phyloP scores from a whole-genome alignment of 2,797 vertebrate species.

The Pangasius sanitwongsei region DNA sequence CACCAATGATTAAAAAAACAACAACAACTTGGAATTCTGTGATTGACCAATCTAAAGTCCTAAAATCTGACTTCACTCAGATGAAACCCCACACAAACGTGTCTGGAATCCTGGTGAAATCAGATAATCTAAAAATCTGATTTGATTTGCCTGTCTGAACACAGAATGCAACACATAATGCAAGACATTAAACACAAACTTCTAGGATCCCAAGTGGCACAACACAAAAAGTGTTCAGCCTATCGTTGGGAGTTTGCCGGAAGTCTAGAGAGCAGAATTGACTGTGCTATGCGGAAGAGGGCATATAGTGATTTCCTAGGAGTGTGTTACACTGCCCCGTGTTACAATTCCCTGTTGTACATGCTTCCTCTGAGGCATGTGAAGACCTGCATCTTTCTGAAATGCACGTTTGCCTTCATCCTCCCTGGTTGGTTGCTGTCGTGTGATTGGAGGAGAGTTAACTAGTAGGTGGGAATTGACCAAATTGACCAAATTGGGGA shows the following conservation, averaged over 20 bases:
- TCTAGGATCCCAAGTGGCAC: neutral
- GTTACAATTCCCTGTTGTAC: no score
- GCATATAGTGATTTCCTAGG: neutral
- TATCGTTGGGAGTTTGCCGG: neutral
- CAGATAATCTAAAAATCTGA: neutral
- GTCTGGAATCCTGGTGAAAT: neutral
- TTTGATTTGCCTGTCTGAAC: neutral
- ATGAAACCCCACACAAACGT: neutral
- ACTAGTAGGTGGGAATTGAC: neutral
- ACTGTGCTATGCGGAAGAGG: neutral
- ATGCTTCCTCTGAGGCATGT: neutral
- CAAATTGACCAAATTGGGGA: neutral
- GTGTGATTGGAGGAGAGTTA: neutral
- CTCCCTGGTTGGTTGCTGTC: neutral
- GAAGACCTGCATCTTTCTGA: neutral
- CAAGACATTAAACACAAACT: neutral
- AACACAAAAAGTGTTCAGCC: neutral
- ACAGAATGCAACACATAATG: no score
- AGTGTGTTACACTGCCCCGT: neutral
- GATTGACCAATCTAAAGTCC: neutral
- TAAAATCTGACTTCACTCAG: neutral
- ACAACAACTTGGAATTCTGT: neutral
- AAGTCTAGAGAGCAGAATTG: neutral
- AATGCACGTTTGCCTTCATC: neutral
- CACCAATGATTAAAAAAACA: neutral